phyloP scores from a whole-genome alignment of 1,140 invertebrate species.

The Brachionus asplanchnoidis region DNA sequence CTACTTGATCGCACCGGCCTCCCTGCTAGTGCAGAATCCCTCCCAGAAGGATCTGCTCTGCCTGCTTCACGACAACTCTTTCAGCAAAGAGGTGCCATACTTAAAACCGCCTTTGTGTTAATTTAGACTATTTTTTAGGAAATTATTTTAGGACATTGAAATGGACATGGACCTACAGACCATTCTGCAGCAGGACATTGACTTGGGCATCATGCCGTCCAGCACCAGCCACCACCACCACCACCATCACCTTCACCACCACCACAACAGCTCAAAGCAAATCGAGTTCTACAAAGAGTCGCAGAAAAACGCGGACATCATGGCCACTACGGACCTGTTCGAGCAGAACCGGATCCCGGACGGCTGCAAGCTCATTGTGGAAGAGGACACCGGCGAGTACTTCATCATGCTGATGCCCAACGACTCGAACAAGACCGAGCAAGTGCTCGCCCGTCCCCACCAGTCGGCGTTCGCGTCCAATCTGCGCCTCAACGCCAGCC shows the following conservation, averaged over 20 bases:
- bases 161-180: conserved; percentile 40
- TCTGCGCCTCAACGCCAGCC: neutral
- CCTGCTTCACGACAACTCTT: neutral
- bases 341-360: neutral
- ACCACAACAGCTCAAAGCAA: neutral
- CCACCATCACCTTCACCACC: no score
- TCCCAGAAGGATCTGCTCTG: conserved; percentile 8
- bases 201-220: neutral
- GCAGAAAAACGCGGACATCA: conserved; percentile 27
- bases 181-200: conserved; percentile 31
- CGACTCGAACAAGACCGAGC: neutral
- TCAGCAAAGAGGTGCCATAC: conserved; percentile 10
- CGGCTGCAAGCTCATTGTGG: conserved; percentile 6
- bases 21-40: neutral
- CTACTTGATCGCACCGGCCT: neutral
- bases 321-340: neutral
- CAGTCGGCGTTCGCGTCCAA: neutral
- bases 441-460: neutral
- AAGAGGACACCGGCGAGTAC: conserved; percentile 31
- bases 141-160: conserved; percentile 33
- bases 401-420: conserved; percentile 14
- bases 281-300: neutral
- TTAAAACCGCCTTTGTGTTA: neutral
- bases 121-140: neutral
- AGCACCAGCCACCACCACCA: neutral